These are phyloP conservation scores for Phrynosoma blainvillii DNA, from an alignment of 2,113 vertebrate genomes.

Conservation along the genomic window DNA sequence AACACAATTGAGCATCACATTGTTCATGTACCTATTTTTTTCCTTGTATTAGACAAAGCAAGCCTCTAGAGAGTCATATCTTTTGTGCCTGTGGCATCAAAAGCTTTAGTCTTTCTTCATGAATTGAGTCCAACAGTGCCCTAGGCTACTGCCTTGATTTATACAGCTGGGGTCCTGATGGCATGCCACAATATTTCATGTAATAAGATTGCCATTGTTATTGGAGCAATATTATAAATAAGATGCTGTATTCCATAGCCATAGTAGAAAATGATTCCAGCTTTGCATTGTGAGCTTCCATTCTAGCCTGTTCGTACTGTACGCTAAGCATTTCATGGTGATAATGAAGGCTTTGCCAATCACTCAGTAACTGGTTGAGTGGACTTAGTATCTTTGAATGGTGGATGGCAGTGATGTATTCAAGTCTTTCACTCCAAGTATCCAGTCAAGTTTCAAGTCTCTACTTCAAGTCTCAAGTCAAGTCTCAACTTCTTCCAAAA, in stretches of 20 bases:
- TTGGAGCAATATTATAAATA: background rate
- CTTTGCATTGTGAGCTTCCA: background rate
- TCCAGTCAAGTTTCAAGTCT: no score
- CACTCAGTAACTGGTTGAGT: background rate
- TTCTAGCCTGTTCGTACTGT: background rate
- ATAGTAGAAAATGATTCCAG: background rate
- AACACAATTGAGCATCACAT: background rate
- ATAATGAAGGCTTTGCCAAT: background rate
- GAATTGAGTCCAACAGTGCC: slow-evolving; percentile 17
- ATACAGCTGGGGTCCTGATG: slow-evolving; percentile 21
- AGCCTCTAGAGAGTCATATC: slow-evolving; percentile 3
- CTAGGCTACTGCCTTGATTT: slow-evolving; percentile 32
- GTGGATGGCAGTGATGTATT: no score
- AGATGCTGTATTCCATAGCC: background rate
- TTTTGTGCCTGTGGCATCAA: slow-evolving; percentile 40
- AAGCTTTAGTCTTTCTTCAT: slow-evolving; percentile 3
- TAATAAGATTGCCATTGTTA: slow-evolving; percentile 13
- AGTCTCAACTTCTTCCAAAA: no score
- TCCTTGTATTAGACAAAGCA: background rate
- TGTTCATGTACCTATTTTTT: background rate
- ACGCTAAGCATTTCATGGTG: background rate
- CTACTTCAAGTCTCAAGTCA: no score
- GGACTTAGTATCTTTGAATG: background rate
- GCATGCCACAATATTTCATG: slow-evolving; percentile 23
- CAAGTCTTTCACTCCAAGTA: no score